phyloP scores from a whole-genome alignment of 2,113 vertebrate genomes.

The Puffinus mauretanicus region DNA sequence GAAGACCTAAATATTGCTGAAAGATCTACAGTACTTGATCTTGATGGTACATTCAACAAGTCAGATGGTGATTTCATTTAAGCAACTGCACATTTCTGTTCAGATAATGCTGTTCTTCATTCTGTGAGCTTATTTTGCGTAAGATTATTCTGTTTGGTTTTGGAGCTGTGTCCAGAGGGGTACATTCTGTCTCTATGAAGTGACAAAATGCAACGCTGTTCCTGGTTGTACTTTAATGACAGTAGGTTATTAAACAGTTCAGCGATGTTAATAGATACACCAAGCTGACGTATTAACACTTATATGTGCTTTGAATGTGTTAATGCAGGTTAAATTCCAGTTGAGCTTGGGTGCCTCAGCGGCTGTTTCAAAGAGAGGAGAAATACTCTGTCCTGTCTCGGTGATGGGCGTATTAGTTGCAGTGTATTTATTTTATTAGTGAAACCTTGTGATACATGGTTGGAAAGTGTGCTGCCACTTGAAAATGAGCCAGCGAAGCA shows the following conservation, averaged over 20 bases:
- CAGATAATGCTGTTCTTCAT: background rate
- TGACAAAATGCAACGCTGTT: background rate
- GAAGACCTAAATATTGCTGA: background rate
- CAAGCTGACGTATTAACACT: conserved; percentile 28
- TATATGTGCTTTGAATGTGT: background rate
- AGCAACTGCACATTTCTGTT: background rate
- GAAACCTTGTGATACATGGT: background rate
- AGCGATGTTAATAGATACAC: background rate
- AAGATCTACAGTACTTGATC: background rate
- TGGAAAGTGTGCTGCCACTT: background rate
- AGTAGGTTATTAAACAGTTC: background rate
- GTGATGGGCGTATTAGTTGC: background rate
- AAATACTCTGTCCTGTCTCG: background rate
- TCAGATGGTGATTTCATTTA: background rate
- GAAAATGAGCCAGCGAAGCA: background rate
- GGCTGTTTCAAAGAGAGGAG: background rate
- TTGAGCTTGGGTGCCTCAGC: accelerated
- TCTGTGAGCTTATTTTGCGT: background rate
- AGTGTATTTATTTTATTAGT: background rate
- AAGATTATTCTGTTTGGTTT: background rate
- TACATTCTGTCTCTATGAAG: background rate
- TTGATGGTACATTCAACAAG: too few species aligned
- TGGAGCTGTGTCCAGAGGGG: background rate
- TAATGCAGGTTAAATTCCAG: conserved; percentile 34
- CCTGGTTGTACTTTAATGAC: background rate